Evolutionary conservation across 2,797 vertebrate genomes (phyloP), one percentile per base, ranked within the genome.

Genomic region (Sebastes nivosus): DNA sequence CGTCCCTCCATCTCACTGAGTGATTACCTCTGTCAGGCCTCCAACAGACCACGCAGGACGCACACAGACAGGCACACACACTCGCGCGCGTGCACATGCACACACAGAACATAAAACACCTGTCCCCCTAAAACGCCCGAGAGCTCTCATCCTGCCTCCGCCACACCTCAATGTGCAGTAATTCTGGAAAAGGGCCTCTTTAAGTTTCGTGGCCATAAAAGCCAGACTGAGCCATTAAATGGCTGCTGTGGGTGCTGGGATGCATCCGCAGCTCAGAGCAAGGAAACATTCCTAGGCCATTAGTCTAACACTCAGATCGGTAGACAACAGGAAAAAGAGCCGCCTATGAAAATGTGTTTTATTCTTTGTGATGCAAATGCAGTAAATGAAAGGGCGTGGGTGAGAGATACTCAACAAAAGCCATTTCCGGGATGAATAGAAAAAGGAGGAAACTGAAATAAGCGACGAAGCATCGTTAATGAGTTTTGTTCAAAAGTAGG

Each of bases 11-110:
- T 95, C 93, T 93, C 83, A 77, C 89, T 95, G 94, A 95, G 90
- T 92, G 95, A 96, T 96, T 95, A 94, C 91, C 89, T 90, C 93
- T 92, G 92, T 94, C 95, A 93, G 91, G 82, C 82, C 87, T 86
- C 88, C 84, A 84, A 65, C 87, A 77, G 90, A 92, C 88, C 91
- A 85, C 69, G 25, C 78, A 82, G 32, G 36, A 83, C 22, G 9
- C 36, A 74, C 73, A 34, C 80, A 77, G 9, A 69, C 69, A 71
- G 10, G 4, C 60, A 80, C 77, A 83, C 75, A 73, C 58, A 52
- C 32, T 38, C 65, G 11, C 1, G 54, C 61, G 3, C 10, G 34
- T 64, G 65, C 82, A 77, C 68, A 22, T 58, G 67, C 69, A 42
- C 76, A 79, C 84, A 76, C 81, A 25, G 58, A 69, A 68, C 81